A percentile compares a stretch with the other conserved stretches of the same genome.
Evolutionary conservation across 92 coral and sea anemone species (phyloP).

Genomic region (Palythoa heliodiscus): DNA sequence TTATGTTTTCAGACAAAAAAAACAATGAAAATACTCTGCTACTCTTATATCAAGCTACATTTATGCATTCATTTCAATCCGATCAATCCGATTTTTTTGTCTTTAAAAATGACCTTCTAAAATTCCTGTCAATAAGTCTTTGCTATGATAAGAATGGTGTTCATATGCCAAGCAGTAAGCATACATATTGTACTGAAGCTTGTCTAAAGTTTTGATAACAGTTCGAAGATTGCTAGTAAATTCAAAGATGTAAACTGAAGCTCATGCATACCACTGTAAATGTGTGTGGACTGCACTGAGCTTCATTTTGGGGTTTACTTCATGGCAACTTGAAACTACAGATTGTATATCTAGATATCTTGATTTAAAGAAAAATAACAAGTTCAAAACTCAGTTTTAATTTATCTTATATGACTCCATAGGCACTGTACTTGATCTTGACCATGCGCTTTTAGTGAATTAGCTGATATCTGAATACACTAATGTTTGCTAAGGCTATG

Average conservation of each 20-base stretch:
- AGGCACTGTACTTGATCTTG: slow-evolving; percentile 3
- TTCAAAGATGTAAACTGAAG: background rate
- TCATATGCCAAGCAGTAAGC: background rate
- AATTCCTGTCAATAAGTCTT: too few relatives aligned
- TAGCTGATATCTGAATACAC: background rate
- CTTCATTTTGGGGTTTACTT: background rate
- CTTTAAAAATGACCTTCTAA: too few relatives aligned
- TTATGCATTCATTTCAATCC: too few relatives aligned
- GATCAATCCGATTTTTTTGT: too few relatives aligned
- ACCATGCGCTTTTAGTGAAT: background rate
- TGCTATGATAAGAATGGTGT: background rate
- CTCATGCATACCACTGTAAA: background rate
- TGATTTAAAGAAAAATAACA: background rate
- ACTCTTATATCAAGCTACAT: too few relatives aligned
- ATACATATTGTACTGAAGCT: slow-evolving; percentile 10
- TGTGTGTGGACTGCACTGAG: background rate
- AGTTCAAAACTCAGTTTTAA: background rate
- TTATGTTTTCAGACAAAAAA: too few relatives aligned
- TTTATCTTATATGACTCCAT: background rate
- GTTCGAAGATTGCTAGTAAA: background rate
- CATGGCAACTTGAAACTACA: background rate
- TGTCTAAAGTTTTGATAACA: slow-evolving; percentile 13
- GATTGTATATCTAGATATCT: too few relatives aligned
- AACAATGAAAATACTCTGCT: too few relatives aligned
- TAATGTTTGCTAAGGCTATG: background rate